Evolutionary conservation across 2,113 vertebrate species (phyloP).

Genomic region (Phalacrocorax aristotelis): DNA sequence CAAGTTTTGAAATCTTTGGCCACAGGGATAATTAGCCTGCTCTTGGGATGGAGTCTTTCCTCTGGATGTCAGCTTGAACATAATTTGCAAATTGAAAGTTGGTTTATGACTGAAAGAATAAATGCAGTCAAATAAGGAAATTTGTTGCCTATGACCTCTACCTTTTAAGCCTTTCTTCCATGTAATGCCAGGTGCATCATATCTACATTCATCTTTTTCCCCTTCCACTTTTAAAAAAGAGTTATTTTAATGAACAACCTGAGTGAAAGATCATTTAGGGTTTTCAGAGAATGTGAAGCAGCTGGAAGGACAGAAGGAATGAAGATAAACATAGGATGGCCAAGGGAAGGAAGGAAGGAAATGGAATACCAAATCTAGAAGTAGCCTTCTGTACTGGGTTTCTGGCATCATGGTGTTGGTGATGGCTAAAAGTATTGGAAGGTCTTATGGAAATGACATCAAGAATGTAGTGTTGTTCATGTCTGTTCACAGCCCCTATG

Average conservation of each 20-base stretch:
- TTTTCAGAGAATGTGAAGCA: neutral
- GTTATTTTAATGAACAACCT: neutral
- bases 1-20: constrained; percentile 46
- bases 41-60: neutral
- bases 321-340: neutral
- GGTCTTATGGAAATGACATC: neutral
- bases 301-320: neutral
- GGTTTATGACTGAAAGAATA: neutral
- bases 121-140: constrained; percentile 25
- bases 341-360: neutral
- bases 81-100: constrained; percentile 49
- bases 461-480: neutral
- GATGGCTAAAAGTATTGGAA: neutral
- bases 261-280: neutral
- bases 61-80: constrained; percentile 40
- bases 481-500: neutral
- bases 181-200: neutral
- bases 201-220: neutral
- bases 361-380: neutral
- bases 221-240: neutral
- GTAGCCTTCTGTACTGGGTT: neutral
- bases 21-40: constrained; percentile 37
- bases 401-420: neutral
- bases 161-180: neutral
- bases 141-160: neutral